Evolutionary conservation across 1,140 invertebrate genomes (phyloP).

Genomic region (Drosophila bifasciata): DNA sequence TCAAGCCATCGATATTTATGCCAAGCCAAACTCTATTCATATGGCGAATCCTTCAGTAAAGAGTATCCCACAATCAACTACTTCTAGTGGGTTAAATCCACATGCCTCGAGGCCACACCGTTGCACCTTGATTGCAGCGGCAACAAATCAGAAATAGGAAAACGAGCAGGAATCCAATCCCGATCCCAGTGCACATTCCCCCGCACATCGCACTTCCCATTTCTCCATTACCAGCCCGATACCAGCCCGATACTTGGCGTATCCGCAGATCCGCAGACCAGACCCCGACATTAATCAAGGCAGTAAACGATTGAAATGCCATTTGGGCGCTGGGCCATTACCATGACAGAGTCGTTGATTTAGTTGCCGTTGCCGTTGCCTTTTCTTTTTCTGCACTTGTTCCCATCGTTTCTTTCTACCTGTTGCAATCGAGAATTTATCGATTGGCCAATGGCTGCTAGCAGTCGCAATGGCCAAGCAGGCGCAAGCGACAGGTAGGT

Average conservation of each 20-base stretch:
- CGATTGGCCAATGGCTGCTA: conserved; percentile 36
- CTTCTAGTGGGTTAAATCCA: not conserved
- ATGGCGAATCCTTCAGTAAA: not conserved
- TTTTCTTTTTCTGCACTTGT: conserved; percentile 6
- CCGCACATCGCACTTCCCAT: too few species aligned
- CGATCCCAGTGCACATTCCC: conserved; percentile 6
- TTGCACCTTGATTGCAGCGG: conserved; percentile 50
- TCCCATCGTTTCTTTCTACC: conserved; percentile 39
- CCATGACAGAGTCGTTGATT: conserved; percentile 59
- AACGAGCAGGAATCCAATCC: conserved; percentile 11
- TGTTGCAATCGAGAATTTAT: conserved; percentile 73
- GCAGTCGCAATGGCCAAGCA: not conserved
- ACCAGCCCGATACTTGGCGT: too few species aligned
- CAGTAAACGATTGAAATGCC: conserved; percentile 52
- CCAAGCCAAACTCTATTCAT: too few species aligned
- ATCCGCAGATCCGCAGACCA: conserved; percentile 10
- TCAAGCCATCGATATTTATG: too few species aligned
- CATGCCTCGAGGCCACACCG: not conserved
- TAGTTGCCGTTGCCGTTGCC: conserved; percentile 27
- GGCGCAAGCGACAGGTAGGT: conserved; percentile 38
- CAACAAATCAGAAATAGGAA: not conserved
- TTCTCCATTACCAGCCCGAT: not conserved
- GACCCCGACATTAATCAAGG: conserved; percentile 59
- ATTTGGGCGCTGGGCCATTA: conserved; percentile 50
- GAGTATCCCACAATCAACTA: conserved; percentile 9